Evolutionary conservation across 2,113 vertebrate genomes (phyloP), one percentile per base, ranked within the genome.

Genomic region (Malaclemys terrapin): DNA sequence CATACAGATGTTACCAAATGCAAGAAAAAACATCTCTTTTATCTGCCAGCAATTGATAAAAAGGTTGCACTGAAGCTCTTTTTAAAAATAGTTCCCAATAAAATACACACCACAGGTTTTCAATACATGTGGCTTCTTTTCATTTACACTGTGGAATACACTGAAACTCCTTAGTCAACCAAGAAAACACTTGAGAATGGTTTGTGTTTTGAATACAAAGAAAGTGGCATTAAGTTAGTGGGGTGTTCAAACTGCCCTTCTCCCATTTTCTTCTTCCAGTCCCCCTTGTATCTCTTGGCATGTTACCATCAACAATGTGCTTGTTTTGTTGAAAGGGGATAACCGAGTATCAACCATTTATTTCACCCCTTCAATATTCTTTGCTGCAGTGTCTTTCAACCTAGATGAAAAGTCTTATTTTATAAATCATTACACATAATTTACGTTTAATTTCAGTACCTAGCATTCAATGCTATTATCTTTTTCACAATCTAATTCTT

Each of bases 391-490:
- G 12, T 52, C 62, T 38, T 56, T 42, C 81, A 14, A 45, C 38
- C 57, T 50, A 38, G 27, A 62, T 65, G n/a, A 35, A 2, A 16
- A 85, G 42, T 8, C 29, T 78, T 65, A 95, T 82, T 65, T 65
- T 87, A 79, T 56, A 94, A 96, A 87, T 50, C 2, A 0, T 62
- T 89, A 85, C 50, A 95, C 96, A 69, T 56, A 88, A 95, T 1
- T 3, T 11, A n/a, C 3, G 10, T 89, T 96, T 92, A 35, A 89
- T 91, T 94, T 94, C 89, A 93, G 65, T 0, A 5, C 4, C 2
- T 88, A 29, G 17, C 14, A 92, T 82, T 86, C 65, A 79, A 88
- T 25, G 85, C 62, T 20, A 78, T 47, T 2, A 11, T 56, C 45
- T n/a, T 13, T 24, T 2, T 5, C 50, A 49, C 22, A 24, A 80